Evolutionary conservation across 2,113 vertebrate species (phyloP), one percentile per base, ranked within the genome.

Genomic region (Oncorhynchus masou): DNA sequence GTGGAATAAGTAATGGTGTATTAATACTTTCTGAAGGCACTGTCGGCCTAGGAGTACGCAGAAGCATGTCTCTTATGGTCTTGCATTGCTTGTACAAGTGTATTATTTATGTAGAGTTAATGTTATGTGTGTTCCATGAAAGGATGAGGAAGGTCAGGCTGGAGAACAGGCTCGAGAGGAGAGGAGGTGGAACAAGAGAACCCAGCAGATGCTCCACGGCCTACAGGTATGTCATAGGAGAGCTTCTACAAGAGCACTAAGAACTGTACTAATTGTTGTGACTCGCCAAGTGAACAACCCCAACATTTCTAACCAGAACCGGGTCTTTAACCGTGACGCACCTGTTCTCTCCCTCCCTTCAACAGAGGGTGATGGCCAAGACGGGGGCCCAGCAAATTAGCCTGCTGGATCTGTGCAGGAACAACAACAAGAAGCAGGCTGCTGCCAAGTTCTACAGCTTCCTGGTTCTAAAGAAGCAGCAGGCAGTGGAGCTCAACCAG

Each of bases 391-490:
- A 99, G 75, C 98, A 97, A 6, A 96, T 99, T 90, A 96, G 97
- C 90, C 94, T 99, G 88, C 94, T 99, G 19, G 98, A 99, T 74
- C 90, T 99, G 84, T 99, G 98, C 93, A 94, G 94, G 90, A 98
- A 98, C 90, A 98, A 98, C 3, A 98, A 99, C 89, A 95, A 93
- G 86, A 99, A 99, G 87, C 98, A 99, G 91, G 98, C 98, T 16
- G 98, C 98, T 19, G 97, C 98, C 70, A 99, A 99, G 89, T 99
- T 99, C 93, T 99, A 99, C 95, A 99, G 97, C 90, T 99, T 99
- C 90, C 93, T 99, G 85, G 98, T 99, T 84, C 95, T 99, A 74
- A 99, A 99, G 87, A 99, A 99, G 84, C 98, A 99, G 82, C 98
- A 99, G 87, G 97, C 97, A 60, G 97, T 99, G 20, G 96, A 99